phyloP scores from a whole-genome alignment of 2,797 vertebrate species.

The Amphiprion clarkii region DNA sequence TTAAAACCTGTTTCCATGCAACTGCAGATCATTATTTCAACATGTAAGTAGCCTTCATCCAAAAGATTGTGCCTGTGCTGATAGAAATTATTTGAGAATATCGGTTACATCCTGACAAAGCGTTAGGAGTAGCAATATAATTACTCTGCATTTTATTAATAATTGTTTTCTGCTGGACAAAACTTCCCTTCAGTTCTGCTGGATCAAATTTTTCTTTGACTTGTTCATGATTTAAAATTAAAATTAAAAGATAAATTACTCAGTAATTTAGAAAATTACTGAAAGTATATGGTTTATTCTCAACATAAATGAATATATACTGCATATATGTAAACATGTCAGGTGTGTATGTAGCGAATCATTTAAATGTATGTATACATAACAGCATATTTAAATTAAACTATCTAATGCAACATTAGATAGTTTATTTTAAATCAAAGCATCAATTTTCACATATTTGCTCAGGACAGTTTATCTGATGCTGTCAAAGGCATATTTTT shows the following conservation, averaged over 20 bases:
- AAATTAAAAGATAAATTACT: too few relatives aligned
- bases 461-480: too few relatives aligned
- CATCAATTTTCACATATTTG: background rate
- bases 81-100: conserved; percentile 9
- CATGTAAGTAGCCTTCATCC: background rate
- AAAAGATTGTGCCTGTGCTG: background rate
- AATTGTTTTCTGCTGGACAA: background rate
- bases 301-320: background rate
- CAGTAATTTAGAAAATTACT: background rate
- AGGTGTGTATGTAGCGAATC: background rate
- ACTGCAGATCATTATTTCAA: conserved; percentile 2
- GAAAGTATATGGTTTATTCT: background rate
- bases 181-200: background rate
- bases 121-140: background rate
- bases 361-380: background rate
- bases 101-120: conserved; percentile 7
- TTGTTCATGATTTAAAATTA: background rate
- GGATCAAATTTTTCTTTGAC: background rate
- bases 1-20: conserved; percentile 21
- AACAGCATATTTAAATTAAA: too few relatives aligned
- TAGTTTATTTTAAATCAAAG: background rate
- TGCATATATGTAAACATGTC: too few relatives aligned
- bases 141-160: background rate
- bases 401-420: background rate
- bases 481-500: background rate